Percentiles rank a stretch among this genome's conserved stretches.
phyloP scores from a whole-genome alignment of 1,140 invertebrate genomes.

The Wiebesia pumilae region DNA sequence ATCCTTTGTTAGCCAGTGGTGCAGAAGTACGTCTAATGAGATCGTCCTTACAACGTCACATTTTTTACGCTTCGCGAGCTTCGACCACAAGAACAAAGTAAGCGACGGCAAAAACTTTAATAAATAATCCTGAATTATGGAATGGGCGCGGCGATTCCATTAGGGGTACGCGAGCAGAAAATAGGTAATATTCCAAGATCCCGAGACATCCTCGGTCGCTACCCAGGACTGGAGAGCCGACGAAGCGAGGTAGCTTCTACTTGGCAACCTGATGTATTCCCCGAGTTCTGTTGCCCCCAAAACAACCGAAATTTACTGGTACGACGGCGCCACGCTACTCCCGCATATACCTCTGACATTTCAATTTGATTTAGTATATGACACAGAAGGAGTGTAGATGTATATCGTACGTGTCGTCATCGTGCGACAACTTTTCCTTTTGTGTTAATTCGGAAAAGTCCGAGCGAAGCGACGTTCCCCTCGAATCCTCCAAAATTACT shows the following conservation, averaged over 20 bases:
- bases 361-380: constrained; percentile 48
- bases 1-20: no score
- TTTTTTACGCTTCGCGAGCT: no score
- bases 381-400: background rate
- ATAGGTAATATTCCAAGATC: constrained; percentile 65
- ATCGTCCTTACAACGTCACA: no score
- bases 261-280: constrained; percentile 48
- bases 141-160: constrained; percentile 54
- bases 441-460: no score
- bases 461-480: no score
- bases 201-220: constrained; percentile 9
- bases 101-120: background rate
- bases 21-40: no score
- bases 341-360: constrained; percentile 50
- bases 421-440: background rate
- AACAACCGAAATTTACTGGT: constrained; percentile 45
- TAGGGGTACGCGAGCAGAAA: constrained; percentile 59
- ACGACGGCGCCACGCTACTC: background rate
- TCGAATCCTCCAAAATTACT: no score
- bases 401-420: no score
- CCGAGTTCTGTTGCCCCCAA: no score
- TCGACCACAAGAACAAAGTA: background rate
- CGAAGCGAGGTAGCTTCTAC: constrained; percentile 54
- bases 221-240: background rate
- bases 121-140: background rate